phyloP scores from a whole-genome alignment of 1,140 invertebrate species.

The Drosophila equinoxialis region DNA sequence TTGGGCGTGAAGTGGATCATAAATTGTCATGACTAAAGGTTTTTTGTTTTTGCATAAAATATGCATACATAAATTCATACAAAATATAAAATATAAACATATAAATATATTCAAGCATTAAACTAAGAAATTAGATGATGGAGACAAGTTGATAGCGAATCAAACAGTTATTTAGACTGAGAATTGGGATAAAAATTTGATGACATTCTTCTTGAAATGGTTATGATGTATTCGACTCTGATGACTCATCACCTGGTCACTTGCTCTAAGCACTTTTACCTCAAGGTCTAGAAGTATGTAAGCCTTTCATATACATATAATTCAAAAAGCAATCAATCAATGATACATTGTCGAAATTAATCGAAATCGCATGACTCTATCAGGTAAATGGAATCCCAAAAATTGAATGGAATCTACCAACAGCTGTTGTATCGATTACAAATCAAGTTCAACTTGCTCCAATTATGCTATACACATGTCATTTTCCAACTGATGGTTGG shows the following conservation, averaged over 20 bases:
- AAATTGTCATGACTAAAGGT: constrained; percentile 14
- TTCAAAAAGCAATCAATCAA: background rate
- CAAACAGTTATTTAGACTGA: too few relatives aligned
- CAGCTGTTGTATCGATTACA: background rate
- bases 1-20: constrained; percentile 40
- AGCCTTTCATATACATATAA: background rate
- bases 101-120: too few relatives aligned
- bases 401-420: background rate
- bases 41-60: too few relatives aligned
- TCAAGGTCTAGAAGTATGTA: background rate
- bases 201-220: too few relatives aligned
- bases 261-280: background rate
- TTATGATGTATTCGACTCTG: background rate
- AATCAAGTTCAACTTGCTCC: constrained; percentile 8
- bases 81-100: too few relatives aligned
- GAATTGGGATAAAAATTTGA: too few relatives aligned
- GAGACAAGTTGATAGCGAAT: too few relatives aligned
- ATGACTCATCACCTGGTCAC: background rate
- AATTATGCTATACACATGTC: constrained; percentile 15
- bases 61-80: too few relatives aligned
- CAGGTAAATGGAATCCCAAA: background rate
- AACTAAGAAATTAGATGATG: too few relatives aligned
- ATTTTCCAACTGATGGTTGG: constrained; percentile 26
- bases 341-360: background rate
- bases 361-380: background rate